Evolutionary conservation across 1,140 invertebrate genomes (phyloP), one percentile per base, ranked within the genome.

Genomic region (Sarcophaga peregrina): DNA sequence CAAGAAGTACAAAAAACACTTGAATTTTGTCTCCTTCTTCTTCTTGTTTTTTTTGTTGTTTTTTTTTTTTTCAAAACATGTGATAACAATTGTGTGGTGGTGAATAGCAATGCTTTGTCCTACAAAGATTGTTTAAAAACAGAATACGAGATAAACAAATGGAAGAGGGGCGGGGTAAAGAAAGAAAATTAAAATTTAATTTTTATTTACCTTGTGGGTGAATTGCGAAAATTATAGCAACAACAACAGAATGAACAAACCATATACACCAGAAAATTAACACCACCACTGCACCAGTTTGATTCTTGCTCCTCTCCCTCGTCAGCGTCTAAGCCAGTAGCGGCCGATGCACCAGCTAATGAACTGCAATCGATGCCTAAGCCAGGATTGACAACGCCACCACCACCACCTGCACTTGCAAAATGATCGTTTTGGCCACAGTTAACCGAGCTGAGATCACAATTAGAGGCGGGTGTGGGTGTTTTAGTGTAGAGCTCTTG

Each of bases 231-330:
- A 80, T 89, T 89, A 85, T 89, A 89, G 85, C 88, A 89, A 85
- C 88, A 89, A 84, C 88, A 89, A 82, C 88, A 89, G 54, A 89
- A 89, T 83, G 88, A 89, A 87, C 88, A 89, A 83, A 89, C 88
- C 88, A 89, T 89, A 88, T 89, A 89, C 84, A 89, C 87, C 68
- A 89, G 83, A 84, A 89, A 89, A 58, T 89, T 89, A 74, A 89
- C 86, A 82, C 84, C 82, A 85, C 88, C 86, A 85, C 88, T 87
- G 84, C 88, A 89, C 88, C 88, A 89, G 82, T 85, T 84, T 80
- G 85, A 86, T 50, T 85, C 83, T 62, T 82, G 84, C 48, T 68
- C 74, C 45, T 48, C 82, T 15, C 11, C 62, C 9, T 20, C 20
- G 46, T 25, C 73, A 45, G 46, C 52, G 37, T 73, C 52, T 8